A percentile compares a stretch with the other conserved stretches of the same genome.
These are phyloP conservation scores for Cyprinodon brontotheroides DNA, from an alignment of 2,113 vertebrate genomes.

Conservation along the genomic window DNA sequence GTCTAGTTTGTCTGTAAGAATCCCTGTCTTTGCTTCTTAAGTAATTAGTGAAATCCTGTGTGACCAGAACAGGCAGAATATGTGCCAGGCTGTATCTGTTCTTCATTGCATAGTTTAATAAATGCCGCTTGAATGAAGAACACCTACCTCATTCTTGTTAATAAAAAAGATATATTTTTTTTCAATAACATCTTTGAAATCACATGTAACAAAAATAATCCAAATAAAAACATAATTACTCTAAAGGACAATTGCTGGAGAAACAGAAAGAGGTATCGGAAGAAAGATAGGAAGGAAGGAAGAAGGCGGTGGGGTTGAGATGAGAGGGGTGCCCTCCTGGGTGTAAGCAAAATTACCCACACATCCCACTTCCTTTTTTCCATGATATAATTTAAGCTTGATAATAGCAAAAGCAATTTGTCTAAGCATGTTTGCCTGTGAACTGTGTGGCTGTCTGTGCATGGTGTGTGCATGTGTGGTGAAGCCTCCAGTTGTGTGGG, in stretches of 20 bases:
- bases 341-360: conserved; percentile 67
- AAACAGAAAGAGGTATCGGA: conserved; percentile 26
- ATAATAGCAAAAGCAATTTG: conserved; percentile 77
- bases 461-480: conserved; percentile 30
- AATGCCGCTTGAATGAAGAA: too few species aligned
- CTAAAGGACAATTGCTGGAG: neutral
- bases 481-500: conserved; percentile 67
- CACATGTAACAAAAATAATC: neutral
- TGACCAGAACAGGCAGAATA: too few species aligned
- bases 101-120: too few species aligned
- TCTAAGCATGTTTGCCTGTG: conserved; percentile 63
- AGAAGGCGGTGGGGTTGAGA: conserved; percentile 30
- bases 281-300: conserved; percentile 35
- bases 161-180: too few species aligned
- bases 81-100: too few species aligned
- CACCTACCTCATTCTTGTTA: too few species aligned
- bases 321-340: conserved; percentile 53
- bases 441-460: conserved; percentile 10
- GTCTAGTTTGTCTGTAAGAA: too few species aligned
- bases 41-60: too few species aligned
- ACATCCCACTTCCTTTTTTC: conserved; percentile 74
- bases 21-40: too few species aligned
- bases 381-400: conserved; percentile 71
- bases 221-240: neutral
- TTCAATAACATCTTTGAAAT: too few species aligned